Base-by-base conservation (phyloP, 2,113 vertebrate species). In the Oreochromis tanganicae region DNA sequence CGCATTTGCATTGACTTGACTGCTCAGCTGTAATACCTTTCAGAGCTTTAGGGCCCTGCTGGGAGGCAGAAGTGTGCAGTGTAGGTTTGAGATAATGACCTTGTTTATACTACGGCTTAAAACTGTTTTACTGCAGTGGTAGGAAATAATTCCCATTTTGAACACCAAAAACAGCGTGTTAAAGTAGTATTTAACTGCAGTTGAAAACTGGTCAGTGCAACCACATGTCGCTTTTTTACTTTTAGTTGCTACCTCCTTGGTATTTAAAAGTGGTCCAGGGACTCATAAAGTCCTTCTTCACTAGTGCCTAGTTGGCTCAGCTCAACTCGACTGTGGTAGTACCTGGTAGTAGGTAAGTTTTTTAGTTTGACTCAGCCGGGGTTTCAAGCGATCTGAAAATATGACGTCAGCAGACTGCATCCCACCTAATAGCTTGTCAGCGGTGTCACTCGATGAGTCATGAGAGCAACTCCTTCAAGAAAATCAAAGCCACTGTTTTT, bases 1-100 rank as follows among this genome's bases (percentile, higher is more conserved):
- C 85, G 87, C 90, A 92, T 94, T 94, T 94, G 93, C 92, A 93
- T 94, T 88, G 91, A 94, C 87, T 87, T 21, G 14, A 82, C 85
- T 80, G 38, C 85, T 89, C 89, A 5, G 68, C 82, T 90, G 87
- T 85, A 90, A 92, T 87, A 95, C 91, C 85, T 92, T 55, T 86
- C 85, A 89, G 85, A 84, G 90, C 86, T 92, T 79, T 27, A 84
- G 85, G 80, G 84, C 84, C 80, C 89, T 90, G 86, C 88, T 89
- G 89, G 87, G 89, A 91, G 78, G 78, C 81, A 66, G 7, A 63
- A 85, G 75, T 81, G 52, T 41, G 82, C 81, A 17, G 66, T 68
- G 81, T 55, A 89, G 86, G 82, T 90, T 92, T 84, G 83, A 89
- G 85, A 90, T 92, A 90, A 94, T 91, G 87, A 88, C 87, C 79